Base-by-base conservation (phyloP, 2,888 invertebrate genomes). In the Liodrosophila aerea region DNA sequence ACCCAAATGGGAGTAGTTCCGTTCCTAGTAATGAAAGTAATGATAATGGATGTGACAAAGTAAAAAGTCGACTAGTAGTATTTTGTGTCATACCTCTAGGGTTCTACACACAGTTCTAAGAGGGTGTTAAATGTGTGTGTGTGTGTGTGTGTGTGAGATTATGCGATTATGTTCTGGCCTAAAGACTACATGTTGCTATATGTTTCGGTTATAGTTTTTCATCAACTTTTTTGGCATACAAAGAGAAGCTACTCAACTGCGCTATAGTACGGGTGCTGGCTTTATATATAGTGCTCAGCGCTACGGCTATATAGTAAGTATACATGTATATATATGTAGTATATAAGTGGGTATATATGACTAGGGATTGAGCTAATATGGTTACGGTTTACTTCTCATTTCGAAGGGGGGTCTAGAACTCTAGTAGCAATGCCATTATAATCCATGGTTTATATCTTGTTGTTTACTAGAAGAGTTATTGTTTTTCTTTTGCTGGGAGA, bases 71-170 rank as follows among this genome's bases (percentile, higher is more conserved):
- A 18, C 2, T 18, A 7, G 39, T 15, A 44, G 27, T 44, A 13
- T 51, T 43, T 64, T 58, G 65, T 64, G 68, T 70, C 68, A 68
- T 64, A 68, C 40, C 66, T 68, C 68, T 68, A 68, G 60, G 45
- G 31, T 15, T 31, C 64, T 64, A 64, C 46, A 39, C n/a, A 29
- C 15, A 22, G 8, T 9, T 34, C n/a, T n/a, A n/a, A n/a, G n/a
- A 43, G 3, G 18, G 31, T 22, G 16, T 34, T 37, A 30, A 51
- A 40, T 52, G 39, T 22, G 22, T 22, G 5, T 51, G 33, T 52
- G 39, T 22, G 22, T 22, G 5, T 22, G 5, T 22, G 22, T 22
- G 2, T 64, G 50, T 46, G 47, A 59, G 43, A 37, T 41, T 37
- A 69, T 64, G 60, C 47, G 66, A 56, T 68, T 62, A 66, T 50